A percentile compares a stretch with the other conserved stretches of the same genome.
phyloP scores from a whole-genome alignment of 2,797 vertebrate species.

The Mormyrops attenuatus region DNA sequence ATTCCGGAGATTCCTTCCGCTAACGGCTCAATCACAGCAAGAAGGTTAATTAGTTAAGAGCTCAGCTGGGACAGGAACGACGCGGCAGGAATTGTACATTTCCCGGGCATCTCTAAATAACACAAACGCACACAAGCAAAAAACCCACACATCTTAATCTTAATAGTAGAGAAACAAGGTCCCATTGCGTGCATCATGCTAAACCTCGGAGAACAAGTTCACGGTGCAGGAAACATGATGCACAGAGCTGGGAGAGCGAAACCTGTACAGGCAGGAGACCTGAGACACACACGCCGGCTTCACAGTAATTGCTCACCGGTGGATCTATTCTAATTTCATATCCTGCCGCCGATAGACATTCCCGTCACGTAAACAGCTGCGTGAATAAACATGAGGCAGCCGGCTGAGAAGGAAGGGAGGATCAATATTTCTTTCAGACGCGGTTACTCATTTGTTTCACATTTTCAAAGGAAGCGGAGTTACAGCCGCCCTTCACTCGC shows the following conservation, averaged over 20 bases:
- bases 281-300: neutral
- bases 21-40: neutral
- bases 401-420: neutral
- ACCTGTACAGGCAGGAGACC: neutral
- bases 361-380: constrained; percentile 1
- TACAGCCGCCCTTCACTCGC: neutral
- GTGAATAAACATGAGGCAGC: neutral
- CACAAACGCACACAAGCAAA: neutral
- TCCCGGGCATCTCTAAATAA: constrained; percentile 5
- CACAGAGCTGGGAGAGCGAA: neutral
- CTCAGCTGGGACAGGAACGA: constrained; percentile 1
- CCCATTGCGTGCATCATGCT: neutral
- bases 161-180: neutral
- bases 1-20: neutral
- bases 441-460: neutral
- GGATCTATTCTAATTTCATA: constrained; percentile 10
- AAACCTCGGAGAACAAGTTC: neutral
- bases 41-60: constrained; percentile 16
- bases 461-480: neutral
- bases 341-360: neutral
- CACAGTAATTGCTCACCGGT: neutral
- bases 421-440: neutral
- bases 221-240: neutral
- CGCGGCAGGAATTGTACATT: neutral
- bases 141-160: neutral